Base-by-base conservation (phyloP, 2,113 vertebrate species). In the Oxyruncus cristatus region DNA sequence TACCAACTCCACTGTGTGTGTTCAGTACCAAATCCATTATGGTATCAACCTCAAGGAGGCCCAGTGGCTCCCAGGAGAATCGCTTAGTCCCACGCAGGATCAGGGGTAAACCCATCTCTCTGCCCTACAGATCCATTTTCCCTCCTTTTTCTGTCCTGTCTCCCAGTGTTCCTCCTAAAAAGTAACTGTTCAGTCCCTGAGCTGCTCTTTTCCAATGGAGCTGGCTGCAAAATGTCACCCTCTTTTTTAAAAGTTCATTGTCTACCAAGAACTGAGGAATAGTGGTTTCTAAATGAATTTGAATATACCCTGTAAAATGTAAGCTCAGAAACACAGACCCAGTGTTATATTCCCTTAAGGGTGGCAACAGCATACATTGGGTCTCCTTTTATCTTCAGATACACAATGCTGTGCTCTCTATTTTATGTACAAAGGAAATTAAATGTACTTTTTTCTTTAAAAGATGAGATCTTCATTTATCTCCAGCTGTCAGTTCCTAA, bases 371-470 rank as follows among this genome's bases (percentile, higher is more conserved):
- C 68, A 46, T 77, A 80, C 55, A 13, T 8, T 41, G 50, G 44
- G 52, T 91, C 47, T 85, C 77, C 85, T 90, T 78, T 92, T 94
- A 95, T 94, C 85, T 91, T 85, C 63, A 85, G 76, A 78, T 93
- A 73, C 72, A 92, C 84, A 97, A 68, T 87, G 74, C 72, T 91
- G n/a, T 75, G 52, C 71, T 84, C 56, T 93, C 39, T 96, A 53
- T 89, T 93, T 83, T 95, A 81, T 90, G 87, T 95, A 81, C 68
- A 93, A 81, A 95, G 95, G 91, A 97, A 96, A 96, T 96, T 89
- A 96, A 95, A 94, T 96, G 55, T 94, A 92, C 82, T 94, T 94
- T 94, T 92, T 95, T 95, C 88, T 95, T 92, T 82, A 93, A 92
- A 87, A 92, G 88, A 94, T 85, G 94, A 92, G 84, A 94, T 95